These are phyloP conservation scores for Meda fulgida DNA, from an alignment of 2,797 vertebrate genomes.

Conservation along the genomic window DNA sequence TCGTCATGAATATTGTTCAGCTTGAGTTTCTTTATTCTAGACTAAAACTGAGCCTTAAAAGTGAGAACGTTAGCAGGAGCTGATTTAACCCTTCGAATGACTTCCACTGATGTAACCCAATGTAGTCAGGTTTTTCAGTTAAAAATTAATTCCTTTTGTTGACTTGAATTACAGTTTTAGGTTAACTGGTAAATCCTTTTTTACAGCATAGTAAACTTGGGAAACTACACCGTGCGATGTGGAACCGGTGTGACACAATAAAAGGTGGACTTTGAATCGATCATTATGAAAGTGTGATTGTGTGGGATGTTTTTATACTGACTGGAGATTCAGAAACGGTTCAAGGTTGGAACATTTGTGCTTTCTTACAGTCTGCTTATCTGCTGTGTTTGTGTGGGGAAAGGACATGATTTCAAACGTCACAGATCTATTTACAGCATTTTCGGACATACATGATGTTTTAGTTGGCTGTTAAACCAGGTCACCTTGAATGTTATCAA, in stretches of 20 bases:
- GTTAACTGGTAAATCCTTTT: neutral
- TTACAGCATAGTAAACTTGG: neutral
- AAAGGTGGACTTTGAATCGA: conserved; percentile 14
- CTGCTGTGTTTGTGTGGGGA: conserved; percentile 3
- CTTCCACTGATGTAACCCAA: neutral
- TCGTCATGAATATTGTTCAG: neutral
- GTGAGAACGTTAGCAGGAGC: no score
- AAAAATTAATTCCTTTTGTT: neutral
- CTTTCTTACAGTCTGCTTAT: neutral
- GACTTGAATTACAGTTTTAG: neutral
- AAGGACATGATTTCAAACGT: neutral
- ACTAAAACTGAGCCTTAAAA: neutral
- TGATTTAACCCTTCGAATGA: neutral
- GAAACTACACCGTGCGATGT: neutral
- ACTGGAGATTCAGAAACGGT: neutral
- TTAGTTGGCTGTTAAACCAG: neutral
- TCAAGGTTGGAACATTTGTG: conserved; percentile 34
- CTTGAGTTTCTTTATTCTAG: neutral
- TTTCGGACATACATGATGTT: neutral
- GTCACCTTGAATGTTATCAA: neutral
- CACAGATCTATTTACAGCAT: neutral
- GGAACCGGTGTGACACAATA: neutral
- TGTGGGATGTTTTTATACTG: conserved; percentile 15
- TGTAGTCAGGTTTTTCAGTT: neutral
- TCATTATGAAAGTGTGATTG: conserved; percentile 19